phyloP scores from a whole-genome alignment of 2,797 vertebrate genomes.

The Buphagus erythrorhynchus region DNA sequence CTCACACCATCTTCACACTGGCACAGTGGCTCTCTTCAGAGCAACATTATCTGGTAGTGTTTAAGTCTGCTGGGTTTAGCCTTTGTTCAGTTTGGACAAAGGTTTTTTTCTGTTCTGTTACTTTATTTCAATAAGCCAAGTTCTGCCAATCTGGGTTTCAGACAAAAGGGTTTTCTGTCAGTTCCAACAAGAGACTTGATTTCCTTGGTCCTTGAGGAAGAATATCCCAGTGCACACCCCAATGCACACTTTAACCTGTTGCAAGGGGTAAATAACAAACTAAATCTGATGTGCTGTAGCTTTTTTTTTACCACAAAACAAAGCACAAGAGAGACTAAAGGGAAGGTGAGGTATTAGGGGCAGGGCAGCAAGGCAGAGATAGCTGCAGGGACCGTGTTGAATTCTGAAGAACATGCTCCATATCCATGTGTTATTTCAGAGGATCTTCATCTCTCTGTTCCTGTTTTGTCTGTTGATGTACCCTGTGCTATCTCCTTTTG shows the following conservation, averaged over 20 bases:
- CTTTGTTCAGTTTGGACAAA: neutral
- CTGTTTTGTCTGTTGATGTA: neutral
- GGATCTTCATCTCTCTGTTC: neutral
- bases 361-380: neutral
- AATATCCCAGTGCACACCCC: slow-evolving; percentile 57
- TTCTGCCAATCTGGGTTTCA: neutral
- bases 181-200: neutral
- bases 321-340: neutral
- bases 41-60: neutral
- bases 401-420: neutral
- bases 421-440: neutral
- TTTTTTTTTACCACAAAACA: neutral
- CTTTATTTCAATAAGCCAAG: neutral
- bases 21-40: neutral
- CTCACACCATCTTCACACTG: neutral
- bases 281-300: neutral
- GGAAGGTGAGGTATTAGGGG: neutral
- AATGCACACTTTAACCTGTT: slow-evolving; percentile 9
- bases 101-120: neutral
- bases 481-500: neutral
- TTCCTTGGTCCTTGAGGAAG: neutral
- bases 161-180: neutral
- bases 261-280: slow-evolving; percentile 28
- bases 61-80: neutral
- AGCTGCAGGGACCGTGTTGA: neutral